A percentile compares a stretch with the other conserved stretches of the same genome.
Evolutionary conservation across 2,113 vertebrate genomes (phyloP).

Genomic region (Clinocottus analis): DNA sequence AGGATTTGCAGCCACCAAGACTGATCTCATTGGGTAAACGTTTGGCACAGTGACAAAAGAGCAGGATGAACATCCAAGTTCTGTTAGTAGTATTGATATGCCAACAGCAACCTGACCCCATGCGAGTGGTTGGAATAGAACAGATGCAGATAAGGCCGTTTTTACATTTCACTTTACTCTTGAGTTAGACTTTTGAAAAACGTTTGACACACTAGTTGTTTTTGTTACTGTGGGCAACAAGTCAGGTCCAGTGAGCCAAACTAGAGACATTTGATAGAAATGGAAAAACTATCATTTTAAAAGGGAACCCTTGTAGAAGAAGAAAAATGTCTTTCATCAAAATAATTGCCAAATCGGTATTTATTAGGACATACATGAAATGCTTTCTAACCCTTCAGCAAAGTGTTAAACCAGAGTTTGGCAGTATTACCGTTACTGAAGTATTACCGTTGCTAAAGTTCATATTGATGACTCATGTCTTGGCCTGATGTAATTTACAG

Average conservation of each 20-base stretch:
- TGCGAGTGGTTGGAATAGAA: conserved; percentile 26
- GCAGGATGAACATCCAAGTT: conserved; percentile 64
- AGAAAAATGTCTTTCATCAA: conserved; percentile 1
- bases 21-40: conserved; percentile 80
- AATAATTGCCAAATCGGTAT: conserved; percentile 14
- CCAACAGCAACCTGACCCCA: conserved; percentile 59
- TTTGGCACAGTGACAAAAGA: conserved; percentile 76
- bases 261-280: conserved; percentile 14
- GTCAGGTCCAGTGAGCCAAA: too few species aligned
- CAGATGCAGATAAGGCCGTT: conserved; percentile 40
- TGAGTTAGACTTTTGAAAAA: conserved; percentile 27
- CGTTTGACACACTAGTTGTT: too few species aligned
- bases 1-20: conserved; percentile 82
- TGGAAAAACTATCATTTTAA: not conserved
- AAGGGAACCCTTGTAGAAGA: not conserved
- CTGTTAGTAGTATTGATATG: conserved; percentile 66
- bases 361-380: conserved; percentile 22
- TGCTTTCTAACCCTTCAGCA: conserved; percentile 1
- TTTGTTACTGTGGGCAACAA: too few species aligned
- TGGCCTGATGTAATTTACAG: conserved; percentile 22
- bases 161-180: conserved; percentile 40
- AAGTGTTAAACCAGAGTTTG: conserved; percentile 32
- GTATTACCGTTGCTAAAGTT: conserved; percentile 7
- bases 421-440: conserved; percentile 7
- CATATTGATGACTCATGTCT: conserved; percentile 26